Base-by-base conservation (phyloP, 1,140 invertebrate genomes). In the Andricus grossulariae region DNA sequence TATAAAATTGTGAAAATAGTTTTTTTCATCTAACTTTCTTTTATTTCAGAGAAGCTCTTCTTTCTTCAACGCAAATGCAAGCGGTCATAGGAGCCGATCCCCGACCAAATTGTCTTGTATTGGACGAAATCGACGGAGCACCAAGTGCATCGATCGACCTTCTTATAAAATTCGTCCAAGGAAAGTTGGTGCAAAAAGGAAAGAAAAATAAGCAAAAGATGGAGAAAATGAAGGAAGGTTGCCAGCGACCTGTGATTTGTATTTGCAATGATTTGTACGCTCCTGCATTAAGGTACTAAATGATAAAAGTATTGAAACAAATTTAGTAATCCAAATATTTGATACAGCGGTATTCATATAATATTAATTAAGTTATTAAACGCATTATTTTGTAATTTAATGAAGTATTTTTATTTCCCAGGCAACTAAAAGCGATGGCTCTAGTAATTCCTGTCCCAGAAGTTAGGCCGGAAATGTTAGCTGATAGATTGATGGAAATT, bases 111-210 rank as follows among this genome's bases (percentile, higher is more conserved):
- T 99, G 98, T 92, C 93, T 99, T 50, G 93, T 99, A 81, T 94
- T 99, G 86, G 98, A 99, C 93, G 98, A 99, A 94, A 99, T 99
- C 81, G 98, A 99, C 92, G 98, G 98, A 50, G 97, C 98, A 49
- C 92, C 94, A 86, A 93, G 92, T 25, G 93, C 96, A 11, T 96
- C 98, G 3, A 97, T 99, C 57, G 97, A 98, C 78, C 93, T 96
- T 79, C 88, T 99, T 39, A 92, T 99, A 0, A 96, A 96, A 86
- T 95, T 97, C 88, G 93, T 97, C 4, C 94, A 94, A 60, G 94
- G 94, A 51, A 94, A 93, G 86, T 76, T 90, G 57, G 79, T 85
- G 51, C 82, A 83, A 66, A 93, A 93, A 84, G 84, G 89, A 76
- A 93, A 94, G 86, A 91, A 94, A 86, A 76, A 92, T 88, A 91